Evolutionary conservation across 92 coral and sea anemone species (phyloP), one percentile per base, ranked within the genome.

Genomic region (Ricordea florida): DNA sequence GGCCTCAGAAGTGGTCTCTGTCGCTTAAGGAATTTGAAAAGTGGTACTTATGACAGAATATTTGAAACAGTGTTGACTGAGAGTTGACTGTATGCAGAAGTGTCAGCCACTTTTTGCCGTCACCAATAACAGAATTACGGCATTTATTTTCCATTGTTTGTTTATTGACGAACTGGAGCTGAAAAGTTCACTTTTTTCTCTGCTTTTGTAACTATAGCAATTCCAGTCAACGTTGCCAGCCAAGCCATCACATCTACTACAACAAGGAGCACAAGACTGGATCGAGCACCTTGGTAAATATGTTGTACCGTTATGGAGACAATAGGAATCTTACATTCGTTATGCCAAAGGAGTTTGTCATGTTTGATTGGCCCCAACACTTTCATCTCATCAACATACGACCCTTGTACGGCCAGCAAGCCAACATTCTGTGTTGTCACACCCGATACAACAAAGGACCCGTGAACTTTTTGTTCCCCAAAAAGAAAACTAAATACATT

Each of bases 261-360:
- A 51, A 73, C 11, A 85, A 85, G 73, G 72, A 81, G 1, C 90
- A 85, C 72, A 85, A 85, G 53, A 85, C 90, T 4, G 91, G 91
- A 31, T 64, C 87, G 72, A 86, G 91, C 30, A 80, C 91, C 0
- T 26, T 86, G 4, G 74, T 87, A 9, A 86, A 86, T 65, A 86
- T 86, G 31, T 56, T 86, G 5, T 79, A 86, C 45, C 53, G 91
- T 38, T 86, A 72, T 38, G 86, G 87, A 2, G 86, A 86, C 21
- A 23, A 17, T 3, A 49, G 68, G 56, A 69, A 69, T 7, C 66
- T 86, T 22, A 67, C 46, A 24, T 49, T 80, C 72, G 91, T 79
- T 17, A 32, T 86, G 13, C 91, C 91, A 15, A 47, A 46, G 8
- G 87, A 73, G 16, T 83, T 83, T 30, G 52, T 63, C 24, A 81